Evolutionary conservation across 2,888 invertebrate genomes (phyloP).

Genomic region (Stenolophus ochropezus): DNA sequence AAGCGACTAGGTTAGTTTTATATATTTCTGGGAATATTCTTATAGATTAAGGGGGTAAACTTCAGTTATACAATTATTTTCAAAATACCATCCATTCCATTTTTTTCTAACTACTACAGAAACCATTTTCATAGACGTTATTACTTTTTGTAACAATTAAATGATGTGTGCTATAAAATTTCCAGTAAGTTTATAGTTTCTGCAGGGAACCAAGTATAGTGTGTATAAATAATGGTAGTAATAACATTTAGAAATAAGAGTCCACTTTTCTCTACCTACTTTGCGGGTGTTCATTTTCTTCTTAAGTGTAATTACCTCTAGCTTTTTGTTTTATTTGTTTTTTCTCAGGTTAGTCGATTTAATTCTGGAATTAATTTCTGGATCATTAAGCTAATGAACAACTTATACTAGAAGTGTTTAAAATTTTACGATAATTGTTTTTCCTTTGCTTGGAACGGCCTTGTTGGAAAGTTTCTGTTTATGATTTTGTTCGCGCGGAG

Average conservation of each 20-base stretch:
- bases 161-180: no score
- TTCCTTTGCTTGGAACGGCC: slow-evolving; percentile 1
- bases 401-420: slow-evolving; percentile 52
- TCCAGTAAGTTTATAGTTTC: no score
- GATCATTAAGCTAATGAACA: slow-evolving; percentile 55
- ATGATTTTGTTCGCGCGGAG: not conserved
- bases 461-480: slow-evolving; percentile 3
- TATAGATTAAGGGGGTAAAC: no score
- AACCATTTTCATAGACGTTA: no score
- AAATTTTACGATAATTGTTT: slow-evolving; percentile 52
- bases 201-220: no score
- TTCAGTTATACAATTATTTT: no score
- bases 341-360: slow-evolving; percentile 54
- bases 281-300: not conserved
- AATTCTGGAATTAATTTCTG: slow-evolving; percentile 54
- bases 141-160: no score
- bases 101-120: no score
- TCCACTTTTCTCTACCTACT: slow-evolving; percentile 2
- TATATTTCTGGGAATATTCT: no score
- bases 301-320: slow-evolving; percentile 42
- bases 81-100: no score
- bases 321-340: slow-evolving; percentile 55
- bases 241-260: slow-evolving; percentile 42
- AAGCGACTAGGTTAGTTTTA: no score
- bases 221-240: slow-evolving; percentile 40